A percentile compares a stretch with the other conserved stretches of the same genome.
Evolutionary conservation across 2,113 vertebrate species (phyloP).

Genomic region (Lipophrys pholis): DNA sequence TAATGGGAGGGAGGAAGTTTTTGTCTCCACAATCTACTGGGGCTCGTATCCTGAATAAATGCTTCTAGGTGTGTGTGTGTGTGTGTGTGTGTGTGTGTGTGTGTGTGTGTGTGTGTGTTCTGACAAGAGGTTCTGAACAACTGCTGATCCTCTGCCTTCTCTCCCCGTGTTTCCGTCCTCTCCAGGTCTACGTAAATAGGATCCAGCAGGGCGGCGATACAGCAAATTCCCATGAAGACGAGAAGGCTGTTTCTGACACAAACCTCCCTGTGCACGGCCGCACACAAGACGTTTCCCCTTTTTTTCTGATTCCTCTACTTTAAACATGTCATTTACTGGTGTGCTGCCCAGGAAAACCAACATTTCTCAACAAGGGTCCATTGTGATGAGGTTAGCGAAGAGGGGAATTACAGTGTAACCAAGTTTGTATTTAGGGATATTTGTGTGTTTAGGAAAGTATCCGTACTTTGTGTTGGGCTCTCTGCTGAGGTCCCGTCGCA

Average conservation of each 20-base stretch:
- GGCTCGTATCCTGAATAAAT: conserved; percentile 43
- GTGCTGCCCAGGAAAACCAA: conserved; percentile 64
- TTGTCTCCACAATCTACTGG: conserved; percentile 26
- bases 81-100: conserved; percentile 1
- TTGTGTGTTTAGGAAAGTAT: conserved; percentile 52
- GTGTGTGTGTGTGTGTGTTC: conserved; percentile 2
- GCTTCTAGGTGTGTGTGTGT: conserved; percentile 27
- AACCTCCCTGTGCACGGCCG: conserved; percentile 30
- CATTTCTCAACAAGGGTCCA: conserved; percentile 52
- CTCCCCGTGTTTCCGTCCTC: conserved; percentile 43
- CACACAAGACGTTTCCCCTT: conserved; percentile 53
- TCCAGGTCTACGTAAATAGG: conserved; percentile 85
- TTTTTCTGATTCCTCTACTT: conserved; percentile 59
- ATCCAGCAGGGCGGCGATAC: conserved; percentile 52
- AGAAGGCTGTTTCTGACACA: conserved; percentile 62
- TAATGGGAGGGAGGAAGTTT: conserved; percentile 57
- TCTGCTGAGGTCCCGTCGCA: conserved; percentile 12
- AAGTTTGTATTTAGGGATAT: conserved; percentile 41
- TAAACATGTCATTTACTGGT: conserved; percentile 68
- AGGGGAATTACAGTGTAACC: conserved; percentile 45
- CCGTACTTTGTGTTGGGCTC: conserved; percentile 39
- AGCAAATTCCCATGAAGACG: conserved; percentile 58
- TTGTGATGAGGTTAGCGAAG: conserved; percentile 51
- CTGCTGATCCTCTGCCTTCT: conserved; percentile 30
- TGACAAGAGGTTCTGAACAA: neutral